These are phyloP conservation scores for Drosophila gaucha DNA, from an alignment of 2,888 invertebrate species.

Conservation along the genomic window DNA sequence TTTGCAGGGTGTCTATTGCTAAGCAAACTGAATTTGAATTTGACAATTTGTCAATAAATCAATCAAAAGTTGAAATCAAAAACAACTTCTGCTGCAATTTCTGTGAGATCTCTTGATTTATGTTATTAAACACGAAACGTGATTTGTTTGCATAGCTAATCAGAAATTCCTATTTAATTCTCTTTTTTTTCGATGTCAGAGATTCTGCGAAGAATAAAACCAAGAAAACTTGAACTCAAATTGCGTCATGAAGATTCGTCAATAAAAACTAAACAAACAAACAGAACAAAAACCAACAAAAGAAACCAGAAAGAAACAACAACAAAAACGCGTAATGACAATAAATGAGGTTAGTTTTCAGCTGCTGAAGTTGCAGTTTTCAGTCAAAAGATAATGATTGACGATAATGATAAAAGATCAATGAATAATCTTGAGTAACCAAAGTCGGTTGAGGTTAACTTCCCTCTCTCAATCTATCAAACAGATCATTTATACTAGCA, in stretches of 20 bases:
- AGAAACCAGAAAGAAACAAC: slow-evolving; percentile 5
- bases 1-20: slow-evolving; percentile 8
- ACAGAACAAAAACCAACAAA: slow-evolving; percentile 24
- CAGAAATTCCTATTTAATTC: slow-evolving; percentile 27
- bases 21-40: slow-evolving; percentile 29
- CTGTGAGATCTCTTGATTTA: slow-evolving; percentile 50
- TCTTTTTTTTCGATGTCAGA: slow-evolving; percentile 17
- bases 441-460: slow-evolving; percentile 53
- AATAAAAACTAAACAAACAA: slow-evolving; percentile 17
- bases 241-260: slow-evolving; percentile 53
- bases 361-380: slow-evolving; percentile 42
- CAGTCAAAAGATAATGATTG: slow-evolving; percentile 34
- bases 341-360: slow-evolving; percentile 54
- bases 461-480: slow-evolving; percentile 8
- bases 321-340: slow-evolving; percentile 37
- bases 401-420: slow-evolving; percentile 49
- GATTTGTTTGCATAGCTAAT: slow-evolving; percentile 61
- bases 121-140: slow-evolving; percentile 58
- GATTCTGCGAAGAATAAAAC: slow-evolving; percentile 40
- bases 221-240: slow-evolving; percentile 26
- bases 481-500: slow-evolving; percentile 8
- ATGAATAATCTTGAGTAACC: slow-evolving; percentile 31
- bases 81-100: slow-evolving; percentile 44
- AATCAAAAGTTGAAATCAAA: slow-evolving; percentile 37
- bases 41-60: slow-evolving; percentile 47